Conservation (phyloP, 2,113 vertebrate genomes). For the Scophthalmus maximus region DNA sequence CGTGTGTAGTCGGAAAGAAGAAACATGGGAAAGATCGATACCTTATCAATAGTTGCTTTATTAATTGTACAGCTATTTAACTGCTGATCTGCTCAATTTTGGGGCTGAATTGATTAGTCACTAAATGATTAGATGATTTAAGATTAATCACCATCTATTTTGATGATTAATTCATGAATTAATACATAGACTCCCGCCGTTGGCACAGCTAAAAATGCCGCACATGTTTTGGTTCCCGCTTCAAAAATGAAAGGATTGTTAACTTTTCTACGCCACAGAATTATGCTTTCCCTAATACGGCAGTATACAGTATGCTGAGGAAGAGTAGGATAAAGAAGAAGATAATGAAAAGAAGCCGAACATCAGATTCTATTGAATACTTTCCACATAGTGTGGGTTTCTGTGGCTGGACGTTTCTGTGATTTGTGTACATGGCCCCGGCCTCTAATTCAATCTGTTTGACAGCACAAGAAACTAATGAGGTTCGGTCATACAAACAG, state of each 20-base stretch:
- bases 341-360: not conserved
- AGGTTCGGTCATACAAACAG: slow-evolving; percentile 45
- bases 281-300: too few species aligned
- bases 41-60: not conserved
- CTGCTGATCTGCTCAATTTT: too few species aligned
- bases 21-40: not conserved
- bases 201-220: not conserved
- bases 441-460: slow-evolving; percentile 40
- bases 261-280: slow-evolving; percentile 1
- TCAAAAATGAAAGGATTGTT: not conserved
- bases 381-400: slow-evolving; percentile 12
- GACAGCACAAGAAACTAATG: slow-evolving; percentile 56
- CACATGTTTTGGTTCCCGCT: not conserved
- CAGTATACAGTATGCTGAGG: too few species aligned
- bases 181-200: not conserved
- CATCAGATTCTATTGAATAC: slow-evolving; percentile 3
- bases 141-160: not conserved
- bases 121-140: not conserved
- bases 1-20: too few species aligned
- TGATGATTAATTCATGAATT: not conserved
- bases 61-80: not conserved
- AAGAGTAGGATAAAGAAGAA: slow-evolving; percentile 4
- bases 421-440: not conserved
- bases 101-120: not conserved
- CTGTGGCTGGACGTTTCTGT: not conserved